Evolutionary conservation across 2,797 vertebrate species (phyloP).

Genomic region (Pitangus sulphuratus): DNA sequence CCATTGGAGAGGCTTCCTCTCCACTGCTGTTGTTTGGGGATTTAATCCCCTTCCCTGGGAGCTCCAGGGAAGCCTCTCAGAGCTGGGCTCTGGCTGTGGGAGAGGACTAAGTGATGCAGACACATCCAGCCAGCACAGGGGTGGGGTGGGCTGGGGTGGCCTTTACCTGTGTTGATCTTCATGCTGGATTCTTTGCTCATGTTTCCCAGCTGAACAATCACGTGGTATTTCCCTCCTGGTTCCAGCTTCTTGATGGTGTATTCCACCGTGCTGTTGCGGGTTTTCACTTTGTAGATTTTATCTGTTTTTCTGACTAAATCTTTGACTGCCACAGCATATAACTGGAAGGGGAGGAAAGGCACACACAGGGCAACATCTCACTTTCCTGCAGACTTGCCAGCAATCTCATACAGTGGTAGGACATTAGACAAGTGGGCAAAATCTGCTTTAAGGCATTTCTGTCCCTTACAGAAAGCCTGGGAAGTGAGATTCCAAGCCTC

Average conservation of each 20-base stretch:
- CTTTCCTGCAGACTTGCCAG: neutral
- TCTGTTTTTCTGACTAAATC: slow-evolving; percentile 90
- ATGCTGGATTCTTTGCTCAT: slow-evolving; percentile 96
- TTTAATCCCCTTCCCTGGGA: neutral
- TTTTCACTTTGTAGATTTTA: slow-evolving; percentile 88
- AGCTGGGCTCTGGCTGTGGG: neutral
- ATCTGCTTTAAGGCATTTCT: neutral
- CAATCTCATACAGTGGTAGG: neutral
- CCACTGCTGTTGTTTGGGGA: accelerated
- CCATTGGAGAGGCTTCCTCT: neutral
- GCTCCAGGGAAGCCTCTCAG: neutral
- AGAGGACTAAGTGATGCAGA: neutral
- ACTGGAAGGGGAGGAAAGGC: slow-evolving; percentile 69
- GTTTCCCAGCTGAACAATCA: slow-evolving; percentile 91
- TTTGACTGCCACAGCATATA: slow-evolving; percentile 87
- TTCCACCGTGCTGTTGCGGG: slow-evolving; percentile 91
- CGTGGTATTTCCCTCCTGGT: slow-evolving; percentile 91
- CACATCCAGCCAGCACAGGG: neutral
- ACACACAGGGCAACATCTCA: neutral
- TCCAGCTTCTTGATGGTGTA: slow-evolving; percentile 87
- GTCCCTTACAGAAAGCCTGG: neutral
- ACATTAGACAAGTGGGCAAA: neutral
- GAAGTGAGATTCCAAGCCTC: neutral
- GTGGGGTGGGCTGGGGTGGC: neutral
- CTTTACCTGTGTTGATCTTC: slow-evolving; percentile 88